Evolutionary conservation across 1,140 invertebrate species (phyloP), one percentile per base, ranked within the genome.

Genomic region (Orussus abietinus): DNA sequence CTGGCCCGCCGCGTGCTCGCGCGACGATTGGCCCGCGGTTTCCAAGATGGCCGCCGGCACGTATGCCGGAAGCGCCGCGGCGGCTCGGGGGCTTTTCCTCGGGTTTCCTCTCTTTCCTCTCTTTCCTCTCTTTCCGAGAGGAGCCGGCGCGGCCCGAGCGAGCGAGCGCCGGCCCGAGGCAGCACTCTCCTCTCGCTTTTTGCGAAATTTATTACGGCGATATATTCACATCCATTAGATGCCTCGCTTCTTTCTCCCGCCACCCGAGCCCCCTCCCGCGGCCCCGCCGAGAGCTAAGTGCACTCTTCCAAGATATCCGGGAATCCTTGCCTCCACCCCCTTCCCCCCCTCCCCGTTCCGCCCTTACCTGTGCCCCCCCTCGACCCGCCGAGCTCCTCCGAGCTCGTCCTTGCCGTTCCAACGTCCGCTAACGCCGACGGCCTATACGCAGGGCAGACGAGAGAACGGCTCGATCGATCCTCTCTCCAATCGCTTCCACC

Each of bases 191-290:
- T 25, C n/a, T 18, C 29, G 62, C 62, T 72, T 71, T 69, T 74
- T 69, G 61, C 57, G 53, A 68, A 72, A 74, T 74, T 74, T 74
- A 74, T 74, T 70, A 58, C 71, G 12, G 61, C 69, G 67, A 74
- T 74, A 74, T 74, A 74, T 72, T 74, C 69, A 60, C 69, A 68
- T 74, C 69, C 69, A 74, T 74, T 72, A 72, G 71, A 66, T 65
- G 66, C 55, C 57, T 64, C 51, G 51, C 50, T 62, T 64, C 57
- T 50, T 57, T 62, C 48, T 45, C 47, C 36, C 35, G 31, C 34
- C 38, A 32, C 36, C 44, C 21, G 14, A n/a, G 15, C 37, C 38
- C 12, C 14, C 22, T 31, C 12, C 26, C 14, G 18, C 21, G 3
- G 5, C 30, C 47, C 34, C 17, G 19, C 42, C 32, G n/a, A n/a